Percentiles rank a stretch among this genome's conserved stretches.
phyloP scores from a whole-genome alignment of 2,113 vertebrate genomes.

The Acrocephalus arundinaceus region DNA sequence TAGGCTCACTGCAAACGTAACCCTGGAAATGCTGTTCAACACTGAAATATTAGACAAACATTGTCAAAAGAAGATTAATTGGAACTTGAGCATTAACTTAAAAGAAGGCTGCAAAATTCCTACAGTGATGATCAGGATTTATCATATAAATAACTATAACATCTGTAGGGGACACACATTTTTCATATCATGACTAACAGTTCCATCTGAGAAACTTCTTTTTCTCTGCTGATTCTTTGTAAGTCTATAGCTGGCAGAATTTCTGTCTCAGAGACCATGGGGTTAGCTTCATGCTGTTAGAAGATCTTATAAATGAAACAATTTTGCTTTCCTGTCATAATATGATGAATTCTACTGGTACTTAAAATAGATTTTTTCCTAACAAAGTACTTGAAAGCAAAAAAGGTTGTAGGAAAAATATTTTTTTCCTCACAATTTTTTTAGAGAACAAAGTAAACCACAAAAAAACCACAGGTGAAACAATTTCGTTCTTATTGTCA shows the following conservation, averaged over 20 bases:
- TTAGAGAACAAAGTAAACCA: constrained; percentile 1
- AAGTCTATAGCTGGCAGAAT: constrained; percentile 40
- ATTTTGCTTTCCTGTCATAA: constrained; percentile 64
- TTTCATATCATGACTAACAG: constrained; percentile 54
- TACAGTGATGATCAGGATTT: constrained; percentile 58
- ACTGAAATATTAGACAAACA: constrained; percentile 71
- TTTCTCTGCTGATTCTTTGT: constrained; percentile 42
- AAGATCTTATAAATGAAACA: constrained; percentile 52
- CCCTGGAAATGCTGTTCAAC: constrained; percentile 56
- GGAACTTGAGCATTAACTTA: constrained; percentile 62
- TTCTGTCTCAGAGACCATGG: constrained; percentile 51
- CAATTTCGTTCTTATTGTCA: background rate
- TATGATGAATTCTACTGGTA: constrained; percentile 51
- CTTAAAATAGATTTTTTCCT: constrained; percentile 5
- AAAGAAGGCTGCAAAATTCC: constrained; percentile 57
- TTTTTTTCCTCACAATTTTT: background rate
- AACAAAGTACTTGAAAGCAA: background rate
- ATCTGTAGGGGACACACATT: constrained; percentile 65
- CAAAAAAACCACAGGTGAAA: background rate
- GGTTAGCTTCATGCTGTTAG: constrained; percentile 46
- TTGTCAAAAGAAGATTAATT: constrained; percentile 73
- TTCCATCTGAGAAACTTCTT: constrained; percentile 59
- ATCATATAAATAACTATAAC: constrained; percentile 71
- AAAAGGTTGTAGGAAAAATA: background rate
- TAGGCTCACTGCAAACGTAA: constrained; percentile 52